Evolutionary conservation across 1,140 invertebrate genomes (phyloP).

Genomic region (Sminthurinus signatus): DNA sequence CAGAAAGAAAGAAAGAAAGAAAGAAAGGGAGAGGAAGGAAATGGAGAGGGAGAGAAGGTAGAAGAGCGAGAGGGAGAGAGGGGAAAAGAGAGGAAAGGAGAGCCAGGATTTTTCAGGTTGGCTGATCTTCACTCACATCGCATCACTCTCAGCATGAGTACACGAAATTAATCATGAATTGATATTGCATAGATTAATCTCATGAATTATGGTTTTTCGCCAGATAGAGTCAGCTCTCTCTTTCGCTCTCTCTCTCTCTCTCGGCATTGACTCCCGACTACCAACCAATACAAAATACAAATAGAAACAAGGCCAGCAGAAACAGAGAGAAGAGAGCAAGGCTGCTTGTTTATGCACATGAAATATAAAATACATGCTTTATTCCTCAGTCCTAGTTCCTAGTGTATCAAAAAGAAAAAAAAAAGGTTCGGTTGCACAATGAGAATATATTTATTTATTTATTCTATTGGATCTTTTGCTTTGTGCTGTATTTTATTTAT

Average conservation of each 20-base stretch:
- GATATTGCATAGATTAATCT: constrained; percentile 12
- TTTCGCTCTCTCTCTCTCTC: not conserved
- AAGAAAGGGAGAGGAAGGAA: not conserved
- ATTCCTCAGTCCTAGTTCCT: no score
- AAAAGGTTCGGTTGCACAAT: no score
- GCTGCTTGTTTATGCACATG: no score
- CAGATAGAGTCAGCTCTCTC: not conserved
- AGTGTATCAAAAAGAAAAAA: no score
- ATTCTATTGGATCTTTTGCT: no score
- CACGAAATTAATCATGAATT: constrained; percentile 34
- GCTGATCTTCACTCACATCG: constrained; percentile 33
- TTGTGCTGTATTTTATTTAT: no score
- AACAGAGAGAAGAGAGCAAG: no score
- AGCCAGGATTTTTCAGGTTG: constrained; percentile 40
- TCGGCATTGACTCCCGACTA: not conserved
- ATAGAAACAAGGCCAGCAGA: no score
- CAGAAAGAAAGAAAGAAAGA: not conserved
- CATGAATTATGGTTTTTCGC: constrained; percentile 9
- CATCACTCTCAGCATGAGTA: constrained; percentile 10
- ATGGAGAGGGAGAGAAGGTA: not conserved
- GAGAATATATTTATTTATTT: no score
- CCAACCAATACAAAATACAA: no score
- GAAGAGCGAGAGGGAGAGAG: constrained; percentile 10
- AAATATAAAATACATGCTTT: no score
- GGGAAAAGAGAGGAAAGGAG: constrained; percentile 14